phyloP scores from a whole-genome alignment of 2,797 vertebrate genomes.

The Alcedo atthis region DNA sequence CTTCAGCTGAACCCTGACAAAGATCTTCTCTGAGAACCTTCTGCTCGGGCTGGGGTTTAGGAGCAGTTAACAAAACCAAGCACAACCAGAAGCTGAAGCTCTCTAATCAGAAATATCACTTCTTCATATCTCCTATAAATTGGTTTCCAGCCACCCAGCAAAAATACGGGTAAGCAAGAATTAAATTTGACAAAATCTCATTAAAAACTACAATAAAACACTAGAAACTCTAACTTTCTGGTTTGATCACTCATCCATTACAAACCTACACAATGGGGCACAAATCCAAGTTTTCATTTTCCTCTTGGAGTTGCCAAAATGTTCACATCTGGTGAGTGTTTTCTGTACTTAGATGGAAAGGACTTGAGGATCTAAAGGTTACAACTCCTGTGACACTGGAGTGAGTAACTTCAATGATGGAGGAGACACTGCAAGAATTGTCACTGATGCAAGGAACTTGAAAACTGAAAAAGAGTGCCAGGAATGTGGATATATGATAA shows the following conservation, averaged over 20 bases:
- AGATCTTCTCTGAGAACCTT: neutral
- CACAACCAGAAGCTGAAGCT: neutral
- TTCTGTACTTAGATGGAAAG: neutral
- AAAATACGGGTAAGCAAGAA: slow-evolving; percentile 28
- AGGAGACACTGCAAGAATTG: neutral
- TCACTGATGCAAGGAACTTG: neutral
- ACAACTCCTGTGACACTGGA: neutral
- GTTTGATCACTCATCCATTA: slow-evolving; percentile 28
- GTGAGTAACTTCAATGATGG: neutral
- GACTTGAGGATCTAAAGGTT: slow-evolving; percentile 13
- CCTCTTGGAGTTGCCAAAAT: slow-evolving; percentile 25
- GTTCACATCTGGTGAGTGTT: slow-evolving; percentile 54
- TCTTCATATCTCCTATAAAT: neutral
- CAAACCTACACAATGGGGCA: slow-evolving; percentile 28
- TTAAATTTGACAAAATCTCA: slow-evolving; percentile 45
- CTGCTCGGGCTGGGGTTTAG: neutral
- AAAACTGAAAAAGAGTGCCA: slow-evolving; percentile 1
- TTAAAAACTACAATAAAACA: slow-evolving; percentile 47
- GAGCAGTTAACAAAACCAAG: slow-evolving; percentile 17
- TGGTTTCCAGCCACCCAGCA: slow-evolving; percentile 32
- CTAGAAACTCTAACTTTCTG: slow-evolving; percentile 32
- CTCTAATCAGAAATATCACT: neutral
- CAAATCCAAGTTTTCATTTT: slow-evolving; percentile 44
- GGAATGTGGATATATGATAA: slow-evolving; percentile 28
- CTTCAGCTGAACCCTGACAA: slow-evolving; percentile 22